A percentile compares a stretch with the other conserved stretches of the same genome.
Conservation (phyloP, 2,888 invertebrate species). For the Nasonia oneida region DNA sequence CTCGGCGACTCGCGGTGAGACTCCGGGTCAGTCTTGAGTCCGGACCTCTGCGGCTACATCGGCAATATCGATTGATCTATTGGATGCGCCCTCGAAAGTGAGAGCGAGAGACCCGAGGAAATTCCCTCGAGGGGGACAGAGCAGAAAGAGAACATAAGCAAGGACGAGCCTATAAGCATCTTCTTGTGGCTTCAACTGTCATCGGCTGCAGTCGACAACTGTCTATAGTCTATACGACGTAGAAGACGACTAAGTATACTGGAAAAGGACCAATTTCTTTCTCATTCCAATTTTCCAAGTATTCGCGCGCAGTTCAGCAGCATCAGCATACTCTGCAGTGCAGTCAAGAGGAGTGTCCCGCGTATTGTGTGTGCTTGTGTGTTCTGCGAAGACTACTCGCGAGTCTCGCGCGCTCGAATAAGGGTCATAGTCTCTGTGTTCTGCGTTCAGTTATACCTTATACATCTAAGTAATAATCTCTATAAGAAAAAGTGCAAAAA, state of each 20-base stretch:
- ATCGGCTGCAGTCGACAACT: neutral
- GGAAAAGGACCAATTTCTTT: slow-evolving; percentile 15
- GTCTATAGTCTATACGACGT: neutral
- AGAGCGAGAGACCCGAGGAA: neutral
- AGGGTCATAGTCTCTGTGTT: too few species aligned
- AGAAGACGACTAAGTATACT: neutral
- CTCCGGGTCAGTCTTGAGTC: neutral
- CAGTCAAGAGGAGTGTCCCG: too few species aligned
- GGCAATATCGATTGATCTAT: neutral
- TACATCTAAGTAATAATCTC: neutral
- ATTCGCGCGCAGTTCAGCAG: neutral
- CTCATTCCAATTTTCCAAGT: slow-evolving; percentile 7
- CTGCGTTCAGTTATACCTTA: neutral
- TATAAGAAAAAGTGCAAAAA: neutral
- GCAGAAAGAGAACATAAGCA: neutral
- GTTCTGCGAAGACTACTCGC: too few species aligned
- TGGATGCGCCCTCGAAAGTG: neutral
- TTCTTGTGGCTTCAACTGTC: neutral
- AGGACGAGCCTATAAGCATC: neutral
- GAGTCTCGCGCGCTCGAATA: too few species aligned
- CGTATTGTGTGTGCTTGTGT: too few species aligned
- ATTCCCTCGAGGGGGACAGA: neutral
- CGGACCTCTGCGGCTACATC: neutral
- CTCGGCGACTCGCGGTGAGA: neutral
- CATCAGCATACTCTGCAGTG: too few species aligned